Evolutionary conservation across 2,888 invertebrate species (phyloP), one percentile per base, ranked within the genome.

Genomic region (Acrobasis repandana): DNA sequence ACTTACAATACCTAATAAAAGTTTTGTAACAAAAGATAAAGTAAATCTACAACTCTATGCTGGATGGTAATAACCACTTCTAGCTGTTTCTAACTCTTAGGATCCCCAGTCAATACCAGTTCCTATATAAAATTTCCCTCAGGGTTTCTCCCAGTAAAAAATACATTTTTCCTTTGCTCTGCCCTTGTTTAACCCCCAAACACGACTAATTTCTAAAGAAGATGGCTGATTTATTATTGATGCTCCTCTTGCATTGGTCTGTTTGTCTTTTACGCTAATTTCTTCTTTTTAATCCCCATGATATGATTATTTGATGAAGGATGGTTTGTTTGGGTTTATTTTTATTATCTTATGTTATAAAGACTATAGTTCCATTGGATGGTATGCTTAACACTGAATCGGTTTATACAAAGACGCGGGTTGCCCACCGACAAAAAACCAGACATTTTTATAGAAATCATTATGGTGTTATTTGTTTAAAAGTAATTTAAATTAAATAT

Each of bases 211-310:
- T 89, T 85, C 76, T 73, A 83, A 82, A 85, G 79, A 80, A 85
- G 86, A 88, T 85, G 88, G 83, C 76, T 88, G 80, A 88, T 90
- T 88, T 86, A 90, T 88, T 89, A 90, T 90, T 90, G 90, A 90
- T 83, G 83, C 78, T 70, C 74, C 82, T 82, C 83, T 81, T 76
- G 80, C 80, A 82, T 85, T 76, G 80, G 72, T 63, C 70, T 83
- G 83, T 89, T 88, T 86, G 84, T 86, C 84, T 90, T 90, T 85
- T 79, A 86, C 83, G 88, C 83, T 83, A 86, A 83, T 83, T 86
- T 84, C 77, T 70, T 73, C 73, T 82, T 82, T 83, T 78, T 83
- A 82, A 86, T 85, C 80, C 80, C 75, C 71, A 68, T 66, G 67
- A 68, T 66, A 76, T 85, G 82, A 78, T 75, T 86, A 75, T 83